These are phyloP conservation scores for Heliconius sara DNA, from an alignment of 2,888 invertebrate species.

Conservation along the genomic window DNA sequence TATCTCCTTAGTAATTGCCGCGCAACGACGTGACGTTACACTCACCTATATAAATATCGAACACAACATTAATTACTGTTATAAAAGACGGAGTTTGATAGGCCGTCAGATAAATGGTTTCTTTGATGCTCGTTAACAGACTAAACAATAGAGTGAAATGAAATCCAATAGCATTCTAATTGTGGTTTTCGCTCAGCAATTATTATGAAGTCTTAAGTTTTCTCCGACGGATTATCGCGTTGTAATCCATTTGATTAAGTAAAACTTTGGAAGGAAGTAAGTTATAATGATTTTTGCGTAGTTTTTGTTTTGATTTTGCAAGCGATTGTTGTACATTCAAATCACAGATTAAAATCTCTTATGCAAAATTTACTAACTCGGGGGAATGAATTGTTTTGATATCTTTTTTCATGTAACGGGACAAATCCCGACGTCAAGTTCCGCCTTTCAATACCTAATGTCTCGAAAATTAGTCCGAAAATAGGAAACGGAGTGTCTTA, in stretches of 20 bases:
- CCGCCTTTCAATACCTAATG: too few relatives aligned
- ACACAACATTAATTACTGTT: neutral
- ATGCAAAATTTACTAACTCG: too few relatives aligned
- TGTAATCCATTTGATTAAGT: slow-evolving; percentile 1
- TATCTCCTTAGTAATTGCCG: neutral
- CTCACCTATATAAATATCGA: slow-evolving; percentile 4
- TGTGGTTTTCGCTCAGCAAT: slow-evolving; percentile 18
- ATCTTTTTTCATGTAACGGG: too few relatives aligned
- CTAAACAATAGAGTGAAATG: slow-evolving; percentile 17
- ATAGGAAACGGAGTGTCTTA: too few relatives aligned
- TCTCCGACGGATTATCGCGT: neutral
- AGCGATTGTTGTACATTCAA: neutral
- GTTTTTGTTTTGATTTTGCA: neutral
- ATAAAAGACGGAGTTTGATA: slow-evolving; percentile 15
- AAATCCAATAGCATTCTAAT: slow-evolving; percentile 25
- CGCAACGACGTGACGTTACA: neutral
- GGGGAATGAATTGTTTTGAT: too few relatives aligned
- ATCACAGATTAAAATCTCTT: neutral
- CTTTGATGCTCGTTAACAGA: slow-evolving; percentile 25
- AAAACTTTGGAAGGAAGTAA: neutral
- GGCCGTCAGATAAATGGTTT: slow-evolving; percentile 22
- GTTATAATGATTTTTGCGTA: neutral
- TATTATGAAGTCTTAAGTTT: slow-evolving; percentile 23
- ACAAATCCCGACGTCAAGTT: too few relatives aligned
- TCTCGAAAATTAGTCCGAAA: too few relatives aligned